Evolutionary conservation across 2,888 invertebrate genomes (phyloP), one percentile per base, ranked within the genome.

Genomic region (Caenorhabditis sp.): DNA sequence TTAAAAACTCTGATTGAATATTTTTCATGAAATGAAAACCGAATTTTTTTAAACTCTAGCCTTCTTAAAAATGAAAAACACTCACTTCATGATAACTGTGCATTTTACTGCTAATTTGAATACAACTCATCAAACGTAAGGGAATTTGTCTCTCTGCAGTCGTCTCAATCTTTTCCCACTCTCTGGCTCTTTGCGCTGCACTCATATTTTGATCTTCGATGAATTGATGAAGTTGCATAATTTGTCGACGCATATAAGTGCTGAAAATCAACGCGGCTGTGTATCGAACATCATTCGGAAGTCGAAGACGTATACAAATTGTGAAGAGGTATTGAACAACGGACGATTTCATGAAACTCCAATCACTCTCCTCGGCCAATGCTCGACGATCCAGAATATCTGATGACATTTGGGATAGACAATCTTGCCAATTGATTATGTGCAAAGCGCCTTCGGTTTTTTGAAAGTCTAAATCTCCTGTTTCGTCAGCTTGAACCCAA

Each of bases 81-180:
- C 74, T 69, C 77, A 89, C 89, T 78, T 85, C 87, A 63, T 89
- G 88, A 76, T 88, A 89, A 27, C 88, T 88, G 26, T 87, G 87
- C 14, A 89, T 81, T 80, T 90, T 90, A 77, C 89, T 89, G 62
- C 89, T 89, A 53, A 90, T 87, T 70, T 89, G 89, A 70, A 90
- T 88, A 72, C 89, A 89, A 2, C 89, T 87, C 4, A 89, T 78
- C 0, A 89, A 78, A 36, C 90, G 78, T 1, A 90, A 82, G 2
- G 87, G 80, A 1, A 88, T 70, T 77, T 90, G 89, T 53, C 88
- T 71, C 14, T 83, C 81, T 57, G 83, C 60, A 20, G 77, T 83
- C 23, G 83, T 69, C 53, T 85, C 80, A 14, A 84, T 65, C 52
- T 78, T 80, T 27, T 81, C 81, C 86, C 86, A 86, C 54, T 84